Percentiles rank a stretch among this genome's conserved stretches.
phyloP scores from a whole-genome alignment of 2,888 invertebrate species.

The Drosophila imparisetae region DNA sequence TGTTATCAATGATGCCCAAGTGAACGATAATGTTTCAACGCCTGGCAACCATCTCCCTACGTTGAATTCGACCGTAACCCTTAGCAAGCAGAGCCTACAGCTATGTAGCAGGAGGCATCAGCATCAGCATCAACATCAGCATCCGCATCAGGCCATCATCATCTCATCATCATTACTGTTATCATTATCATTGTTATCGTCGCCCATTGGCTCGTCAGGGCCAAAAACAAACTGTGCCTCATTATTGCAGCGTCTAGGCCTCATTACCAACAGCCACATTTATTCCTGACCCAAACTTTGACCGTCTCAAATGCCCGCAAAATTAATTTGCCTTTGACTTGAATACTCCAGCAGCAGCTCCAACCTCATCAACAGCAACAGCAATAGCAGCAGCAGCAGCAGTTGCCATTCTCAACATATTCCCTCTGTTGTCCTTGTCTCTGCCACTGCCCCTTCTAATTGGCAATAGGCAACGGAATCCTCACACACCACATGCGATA shows the following conservation, averaged over 20 bases:
- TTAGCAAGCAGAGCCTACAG: conserved; percentile 1
- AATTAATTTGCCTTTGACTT: conserved; percentile 55
- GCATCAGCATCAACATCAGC: conserved; percentile 4
- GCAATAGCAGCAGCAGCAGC: conserved; percentile 20
- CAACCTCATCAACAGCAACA: conserved; percentile 14
- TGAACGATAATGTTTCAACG: conserved; percentile 74
- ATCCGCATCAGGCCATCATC: conserved; percentile 6
- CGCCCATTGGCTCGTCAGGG: conserved; percentile 48
- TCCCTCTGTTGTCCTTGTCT: neutral
- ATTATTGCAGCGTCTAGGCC: conserved; percentile 37
- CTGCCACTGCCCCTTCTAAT: conserved; percentile 1
- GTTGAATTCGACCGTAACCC: conserved; percentile 4
- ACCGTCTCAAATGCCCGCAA: conserved; percentile 59
- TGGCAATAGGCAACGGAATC: neutral
- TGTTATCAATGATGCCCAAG: conserved; percentile 81
- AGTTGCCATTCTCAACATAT: conserved; percentile 17
- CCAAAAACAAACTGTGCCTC: conserved; percentile 24
- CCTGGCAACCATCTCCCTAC: conserved; percentile 12
- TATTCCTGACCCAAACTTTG: conserved; percentile 47
- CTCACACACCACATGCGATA: neutral
- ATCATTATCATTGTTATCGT: conserved; percentile 55
- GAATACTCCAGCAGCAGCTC: conserved; percentile 13
- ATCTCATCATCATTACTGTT: conserved; percentile 8
- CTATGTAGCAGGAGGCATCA: conserved; percentile 8
- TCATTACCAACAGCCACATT: conserved; percentile 50